Evolutionary conservation across 2,113 vertebrate species (phyloP), one percentile per base, ranked within the genome.

Genomic region (Mugil cephalus): DNA sequence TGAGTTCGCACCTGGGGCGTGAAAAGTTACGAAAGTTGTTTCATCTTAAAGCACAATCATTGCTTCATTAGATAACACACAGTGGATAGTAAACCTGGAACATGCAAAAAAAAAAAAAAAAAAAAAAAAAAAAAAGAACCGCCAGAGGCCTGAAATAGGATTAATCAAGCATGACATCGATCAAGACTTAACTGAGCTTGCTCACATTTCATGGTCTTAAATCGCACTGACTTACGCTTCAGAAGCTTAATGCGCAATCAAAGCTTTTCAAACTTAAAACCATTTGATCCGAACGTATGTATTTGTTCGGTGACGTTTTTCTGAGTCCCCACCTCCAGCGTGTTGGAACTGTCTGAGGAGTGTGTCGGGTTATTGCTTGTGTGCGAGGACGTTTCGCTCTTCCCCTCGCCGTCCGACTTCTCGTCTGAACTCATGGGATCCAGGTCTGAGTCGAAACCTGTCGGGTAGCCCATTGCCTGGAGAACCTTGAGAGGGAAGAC

Each of bases 401-500:
- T 99, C 79, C 97, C 96, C 93, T 99, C 98, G 0, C 95, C 95
- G 65, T 98, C 97, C 3, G 98, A 99, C 90, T 98, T 99, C 94
- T 99, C 98, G 45, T 99, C 98, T 18, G 97, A 97, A 87, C 97
- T 99, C 91, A 97, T 94, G 86, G 97, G 97, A 88, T 99, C 98
- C 90, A 95, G 93, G 87, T 99, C 97, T 24, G 96, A 95, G 89
- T 99, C 98, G 39, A 99, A 99, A 60, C 98, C 97, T 10, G 98
- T 98, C 19, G 97, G 97, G 86, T 98, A 98, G 14, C 98, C 98
- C 98, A 99, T 99, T 0, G 97, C 97, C 91, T 99, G 98, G 76
- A 99, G 94, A 79, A 99, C 98, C 98, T 99, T 66, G 73, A 83
- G 68, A 51, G 54, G 43, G 21, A 55, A 14, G 52, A 50, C 2